Conservation (phyloP, 1,140 invertebrate genomes). For the Paramacrobiotus metropolitanus region DNA sequence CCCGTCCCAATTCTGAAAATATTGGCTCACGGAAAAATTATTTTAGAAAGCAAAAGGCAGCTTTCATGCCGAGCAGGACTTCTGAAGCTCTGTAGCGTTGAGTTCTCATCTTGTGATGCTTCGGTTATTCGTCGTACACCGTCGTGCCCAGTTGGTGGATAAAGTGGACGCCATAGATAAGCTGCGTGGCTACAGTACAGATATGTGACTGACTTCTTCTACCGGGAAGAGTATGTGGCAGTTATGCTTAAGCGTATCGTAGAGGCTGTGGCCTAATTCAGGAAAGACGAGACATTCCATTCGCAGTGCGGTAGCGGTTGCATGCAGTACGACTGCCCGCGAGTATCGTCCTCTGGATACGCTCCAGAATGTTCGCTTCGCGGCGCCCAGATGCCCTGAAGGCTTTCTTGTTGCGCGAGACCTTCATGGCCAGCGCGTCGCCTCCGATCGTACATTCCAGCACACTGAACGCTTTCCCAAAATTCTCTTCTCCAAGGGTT, state of each 20-base stretch:
- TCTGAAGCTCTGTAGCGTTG: conserved; percentile 95
- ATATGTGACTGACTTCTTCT: conserved; percentile 92
- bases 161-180: conserved; percentile 85
- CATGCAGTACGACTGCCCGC: conserved; percentile 61
- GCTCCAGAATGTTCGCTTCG: conserved; percentile 97
- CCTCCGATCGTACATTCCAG: conserved; percentile 5
- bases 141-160: conserved; percentile 93
- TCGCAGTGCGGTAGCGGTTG: conserved; percentile 98
- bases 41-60: neutral
- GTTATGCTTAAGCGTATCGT: conserved; percentile 99
- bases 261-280: conserved; percentile 93
- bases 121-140: conserved; percentile 97
- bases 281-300: conserved; percentile 98
- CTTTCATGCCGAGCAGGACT: conserved; percentile 66
- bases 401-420: conserved; percentile 99
- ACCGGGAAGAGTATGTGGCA: conserved; percentile 92
- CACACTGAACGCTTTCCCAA: no score
- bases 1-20: conserved; percentile 28
- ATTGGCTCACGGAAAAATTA: conserved; percentile 2
- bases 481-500: no score
- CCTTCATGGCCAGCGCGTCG: conserved; percentile 64
- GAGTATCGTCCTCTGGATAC: conserved; percentile 73
- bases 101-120: conserved; percentile 95
- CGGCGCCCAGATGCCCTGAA: conserved; percentile 95
- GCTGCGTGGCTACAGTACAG: conserved; percentile 81